phyloP scores from a whole-genome alignment of 1,140 invertebrate genomes.

The Drosophila obscura region DNA sequence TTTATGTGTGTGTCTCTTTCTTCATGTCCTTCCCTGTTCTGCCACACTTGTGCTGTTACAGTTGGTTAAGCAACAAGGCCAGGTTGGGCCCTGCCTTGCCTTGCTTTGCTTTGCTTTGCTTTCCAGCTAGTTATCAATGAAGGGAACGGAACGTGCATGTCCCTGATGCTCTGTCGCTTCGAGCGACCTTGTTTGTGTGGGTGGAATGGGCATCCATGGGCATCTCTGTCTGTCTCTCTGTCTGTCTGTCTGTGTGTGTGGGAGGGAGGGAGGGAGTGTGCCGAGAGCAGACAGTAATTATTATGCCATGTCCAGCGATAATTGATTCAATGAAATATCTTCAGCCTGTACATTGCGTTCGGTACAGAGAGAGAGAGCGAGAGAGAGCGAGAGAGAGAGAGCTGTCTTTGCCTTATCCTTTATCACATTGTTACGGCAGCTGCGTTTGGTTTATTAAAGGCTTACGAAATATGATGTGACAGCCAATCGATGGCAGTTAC shows the following conservation, averaged over 20 bases:
- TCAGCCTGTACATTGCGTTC: conserved; percentile 33
- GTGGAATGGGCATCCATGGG: neutral
- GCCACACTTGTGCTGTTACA: conserved; percentile 52
- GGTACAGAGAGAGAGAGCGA: neutral
- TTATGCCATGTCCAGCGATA: conserved; percentile 80
- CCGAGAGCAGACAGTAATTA: conserved; percentile 75
- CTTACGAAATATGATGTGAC: conserved; percentile 14
- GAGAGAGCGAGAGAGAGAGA: neutral
- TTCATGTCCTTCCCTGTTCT: conserved; percentile 8
- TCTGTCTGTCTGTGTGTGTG: conserved; percentile 17
- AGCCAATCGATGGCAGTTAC: neutral
- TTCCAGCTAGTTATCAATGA: conserved; percentile 44
- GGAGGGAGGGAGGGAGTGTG: conserved; percentile 30
- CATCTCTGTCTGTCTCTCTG: conserved; percentile 5
- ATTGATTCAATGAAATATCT: conserved; percentile 81
- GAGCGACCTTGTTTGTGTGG: conserved; percentile 64
- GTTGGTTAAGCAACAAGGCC: conserved; percentile 78
- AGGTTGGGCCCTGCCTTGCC: conserved; percentile 39
- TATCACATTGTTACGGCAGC: neutral
- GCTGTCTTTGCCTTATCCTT: neutral
- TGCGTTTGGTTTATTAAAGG: conserved; percentile 30
- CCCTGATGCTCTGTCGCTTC: conserved; percentile 60
- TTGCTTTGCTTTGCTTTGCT: conserved; percentile 4
- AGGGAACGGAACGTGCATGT: conserved; percentile 36
- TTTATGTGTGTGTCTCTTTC: neutral